Base-by-base conservation (phyloP, 2,888 invertebrate genomes). In the Slavum lentiscoides region DNA sequence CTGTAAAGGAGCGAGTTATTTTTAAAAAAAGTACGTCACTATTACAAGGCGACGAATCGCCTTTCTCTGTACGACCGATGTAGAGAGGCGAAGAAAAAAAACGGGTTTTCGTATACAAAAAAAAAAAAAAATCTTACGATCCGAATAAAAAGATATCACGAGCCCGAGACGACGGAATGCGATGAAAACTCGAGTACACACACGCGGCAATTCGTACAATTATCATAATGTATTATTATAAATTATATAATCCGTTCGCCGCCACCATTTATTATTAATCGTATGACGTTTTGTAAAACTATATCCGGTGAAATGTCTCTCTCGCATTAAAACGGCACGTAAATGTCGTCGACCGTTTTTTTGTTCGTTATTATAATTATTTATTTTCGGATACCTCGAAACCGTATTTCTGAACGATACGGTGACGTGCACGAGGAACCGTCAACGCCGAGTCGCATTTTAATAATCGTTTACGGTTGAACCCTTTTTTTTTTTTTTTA, bases 401-500 rank as follows among this genome's bases (percentile, higher is more conserved):
- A 19, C 17, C 19, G n/a, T 21, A 21, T 21, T 59, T 5, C 5
- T 7, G 4, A 37, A 21, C 55, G 37, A 53, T 58, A 62, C 30
- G 49, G 21, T 19, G 43, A 74, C 21, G 66, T 55, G 58, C 74
- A 58, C 9, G 66, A 66, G 66, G n/a, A 66, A 75, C 58, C 39
- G 66, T 21, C 53, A 7, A 74, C 74, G 43, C 9, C 19, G 17
- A 62, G 23, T 55, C 37, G 21, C 21, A 37, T 74, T 64, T 55
- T 74, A 66, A n/a, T n/a, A n/a, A 74, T 67, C 74, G 74, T 58
- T 66, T 58, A 75, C 64, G 23, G 74, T 75, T 75, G 74, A 75
- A 75, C 74, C 58, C 58, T 75, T 74, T 75, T 75, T 43, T 43
- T n/a, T 43, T 5, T 6, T 43, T 5, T 6, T 43, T 6, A 1